Conservation (phyloP, 1,140 invertebrate species). For the Phocides pigmalion region DNA sequence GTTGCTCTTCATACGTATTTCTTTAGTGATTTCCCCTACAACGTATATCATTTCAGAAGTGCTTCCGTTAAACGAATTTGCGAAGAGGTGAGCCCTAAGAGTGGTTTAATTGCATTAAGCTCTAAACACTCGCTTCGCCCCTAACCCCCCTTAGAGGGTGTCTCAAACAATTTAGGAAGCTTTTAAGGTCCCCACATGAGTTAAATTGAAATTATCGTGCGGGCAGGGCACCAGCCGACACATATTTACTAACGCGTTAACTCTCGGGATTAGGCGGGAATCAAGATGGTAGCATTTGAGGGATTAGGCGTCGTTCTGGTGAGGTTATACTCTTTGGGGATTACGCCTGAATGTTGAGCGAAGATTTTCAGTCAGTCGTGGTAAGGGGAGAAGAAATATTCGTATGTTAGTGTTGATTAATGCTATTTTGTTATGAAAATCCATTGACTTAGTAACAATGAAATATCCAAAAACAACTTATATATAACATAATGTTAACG, state of each 20-base stretch:
- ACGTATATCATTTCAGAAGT: slow-evolving; percentile 17
- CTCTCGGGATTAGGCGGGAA: slow-evolving; percentile 26
- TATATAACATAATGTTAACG: no score
- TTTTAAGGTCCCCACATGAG: slow-evolving; percentile 54
- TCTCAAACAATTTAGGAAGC: slow-evolving; percentile 61
- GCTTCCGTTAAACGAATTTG: slow-evolving; percentile 24
- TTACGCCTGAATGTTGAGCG: neutral
- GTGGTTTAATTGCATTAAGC: slow-evolving; percentile 42
- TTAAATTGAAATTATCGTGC: slow-evolving; percentile 50
- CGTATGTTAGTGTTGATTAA: no score
- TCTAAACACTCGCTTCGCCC: slow-evolving; percentile 36
- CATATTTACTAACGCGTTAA: slow-evolving; percentile 38
- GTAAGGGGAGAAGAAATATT: neutral
- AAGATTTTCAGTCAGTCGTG: neutral
- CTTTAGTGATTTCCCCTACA: neutral
- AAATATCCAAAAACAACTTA: no score
- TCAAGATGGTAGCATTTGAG: slow-evolving; percentile 27
- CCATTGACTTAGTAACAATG: no score
- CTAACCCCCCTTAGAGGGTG: slow-evolving; percentile 26
- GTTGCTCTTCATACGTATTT: no score
- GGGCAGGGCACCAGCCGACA: slow-evolving; percentile 34
- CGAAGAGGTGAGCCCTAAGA: slow-evolving; percentile 31
- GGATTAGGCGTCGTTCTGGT: slow-evolving; percentile 18
- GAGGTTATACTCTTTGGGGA: slow-evolving; percentile 8
- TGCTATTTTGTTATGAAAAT: no score